Conservation (phyloP, 1,140 invertebrate genomes). For the Anadara kagoshimensis region DNA sequence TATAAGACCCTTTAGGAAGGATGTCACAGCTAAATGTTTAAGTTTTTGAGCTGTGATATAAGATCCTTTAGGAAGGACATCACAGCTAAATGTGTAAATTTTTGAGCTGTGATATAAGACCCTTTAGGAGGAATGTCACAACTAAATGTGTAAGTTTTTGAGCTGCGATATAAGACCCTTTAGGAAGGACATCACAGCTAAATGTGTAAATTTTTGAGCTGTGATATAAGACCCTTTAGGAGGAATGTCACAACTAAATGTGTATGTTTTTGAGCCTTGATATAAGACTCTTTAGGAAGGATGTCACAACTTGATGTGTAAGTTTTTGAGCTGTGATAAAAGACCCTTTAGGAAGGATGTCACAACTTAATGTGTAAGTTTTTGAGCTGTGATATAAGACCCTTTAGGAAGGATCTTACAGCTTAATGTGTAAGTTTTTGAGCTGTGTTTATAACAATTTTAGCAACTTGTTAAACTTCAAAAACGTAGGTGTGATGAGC, state of each 20-base stretch:
- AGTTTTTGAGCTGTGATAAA: constrained; percentile 82
- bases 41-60: constrained; percentile 82
- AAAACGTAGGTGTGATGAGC: background rate
- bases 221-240: constrained; percentile 87
- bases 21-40: constrained; percentile 95
- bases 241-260: constrained; percentile 96
- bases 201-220: constrained; percentile 89
- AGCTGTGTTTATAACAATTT: background rate
- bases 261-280: constrained; percentile 79
- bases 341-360: constrained; percentile 94
- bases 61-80: constrained; percentile 94
- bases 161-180: constrained; percentile 89
- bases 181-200: constrained; percentile 94
- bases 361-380: constrained; percentile 90
- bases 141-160: constrained; percentile 90
- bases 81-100: constrained; percentile 90
- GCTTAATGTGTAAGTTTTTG: constrained; percentile 87
- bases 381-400: constrained; percentile 86
- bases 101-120: constrained; percentile 86
- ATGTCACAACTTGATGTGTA: constrained; percentile 95
- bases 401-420: constrained; percentile 93
- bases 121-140: constrained; percentile 93
- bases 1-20: constrained; percentile 90
- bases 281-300: constrained; percentile 90
- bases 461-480: background rate